Conservation (phyloP, 2,797 vertebrate genomes). For the Enteromius treurensis region DNA sequence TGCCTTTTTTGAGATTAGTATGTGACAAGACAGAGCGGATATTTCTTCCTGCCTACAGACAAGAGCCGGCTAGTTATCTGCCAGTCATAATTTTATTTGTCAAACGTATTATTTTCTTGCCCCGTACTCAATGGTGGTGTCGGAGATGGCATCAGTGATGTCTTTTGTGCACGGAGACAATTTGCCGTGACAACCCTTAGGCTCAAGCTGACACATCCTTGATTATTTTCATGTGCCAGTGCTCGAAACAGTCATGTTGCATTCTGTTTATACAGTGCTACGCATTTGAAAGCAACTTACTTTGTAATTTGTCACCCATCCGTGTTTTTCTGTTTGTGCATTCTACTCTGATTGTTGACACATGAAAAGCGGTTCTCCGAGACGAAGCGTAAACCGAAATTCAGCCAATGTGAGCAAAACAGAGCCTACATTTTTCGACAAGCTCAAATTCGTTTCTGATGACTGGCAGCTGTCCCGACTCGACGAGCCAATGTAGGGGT, state of each 20-base stretch:
- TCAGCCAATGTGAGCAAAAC: conserved; percentile 7
- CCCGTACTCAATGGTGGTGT: conserved; percentile 31
- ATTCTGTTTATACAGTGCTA: conserved; percentile 30
- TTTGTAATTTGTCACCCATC: conserved; percentile 39
- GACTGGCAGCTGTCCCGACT: conserved; percentile 52
- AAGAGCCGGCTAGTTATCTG: conserved; percentile 35
- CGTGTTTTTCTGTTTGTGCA: conserved; percentile 30
- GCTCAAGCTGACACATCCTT: conserved; percentile 31
- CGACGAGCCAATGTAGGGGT: conserved; percentile 26
- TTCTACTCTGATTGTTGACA: conserved; percentile 33
- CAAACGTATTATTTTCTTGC: conserved; percentile 55
- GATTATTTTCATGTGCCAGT: conserved; percentile 41
- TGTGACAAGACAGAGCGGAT: conserved; percentile 30
- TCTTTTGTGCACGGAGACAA: conserved; percentile 28
- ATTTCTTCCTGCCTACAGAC: conserved; percentile 29
- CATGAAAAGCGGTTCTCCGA: not conserved
- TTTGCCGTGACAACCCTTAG: conserved; percentile 29
- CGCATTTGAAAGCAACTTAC: conserved; percentile 35
- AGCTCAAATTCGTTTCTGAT: not conserved
- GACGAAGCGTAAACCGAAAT: not conserved
- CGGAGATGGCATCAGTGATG: conserved; percentile 28
- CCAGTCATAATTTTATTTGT: conserved; percentile 46
- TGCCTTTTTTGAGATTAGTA: conserved; percentile 32
- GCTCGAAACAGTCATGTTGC: conserved; percentile 27
- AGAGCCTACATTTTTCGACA: not conserved